A percentile compares a stretch with the other conserved stretches of the same genome.
Evolutionary conservation across 1,140 invertebrate genomes (phyloP).

Genomic region (Eriocheir sinensis): DNA sequence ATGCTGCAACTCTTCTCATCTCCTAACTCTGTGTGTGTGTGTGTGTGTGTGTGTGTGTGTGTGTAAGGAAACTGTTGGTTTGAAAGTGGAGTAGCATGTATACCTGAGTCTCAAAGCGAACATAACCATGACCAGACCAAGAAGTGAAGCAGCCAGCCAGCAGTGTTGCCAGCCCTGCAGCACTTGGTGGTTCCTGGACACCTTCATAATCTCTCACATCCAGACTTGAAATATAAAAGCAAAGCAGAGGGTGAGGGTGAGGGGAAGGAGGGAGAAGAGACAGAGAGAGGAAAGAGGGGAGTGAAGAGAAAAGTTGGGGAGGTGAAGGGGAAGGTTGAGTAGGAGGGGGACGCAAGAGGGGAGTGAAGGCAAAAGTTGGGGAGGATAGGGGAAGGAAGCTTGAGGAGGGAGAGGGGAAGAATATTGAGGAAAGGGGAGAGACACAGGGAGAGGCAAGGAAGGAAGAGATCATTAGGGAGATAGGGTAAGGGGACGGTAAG

Average conservation of each 20-base stretch:
- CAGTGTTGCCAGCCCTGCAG: slow-evolving; percentile 15
- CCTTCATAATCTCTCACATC: slow-evolving; percentile 74
- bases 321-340: slow-evolving; percentile 75
- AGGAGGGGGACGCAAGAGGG: slow-evolving; percentile 70
- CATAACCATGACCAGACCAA: not conserved
- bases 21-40: not conserved
- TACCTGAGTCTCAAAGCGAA: not conserved
- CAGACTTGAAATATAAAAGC: slow-evolving; percentile 74
- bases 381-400: slow-evolving; percentile 69
- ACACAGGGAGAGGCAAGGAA: slow-evolving; percentile 57
- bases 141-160: slow-evolving; percentile 1
- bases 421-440: slow-evolving; percentile 62
- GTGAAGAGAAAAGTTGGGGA: slow-evolving; percentile 75
- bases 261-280: slow-evolving; percentile 62
- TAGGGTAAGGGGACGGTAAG: slow-evolving; percentile 61
- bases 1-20: not conserved
- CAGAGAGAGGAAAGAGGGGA: slow-evolving; percentile 72
- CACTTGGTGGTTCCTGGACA: slow-evolving; percentile 55
- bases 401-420: slow-evolving; percentile 71
- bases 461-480: slow-evolving; percentile 75
- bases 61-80: not conserved
- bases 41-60: not conserved
- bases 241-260: slow-evolving; percentile 63
- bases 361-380: slow-evolving; percentile 73
- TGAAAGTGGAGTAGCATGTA: not conserved